Evolutionary conservation across 2,888 invertebrate genomes (phyloP).

Genomic region (Melanostoma mellinum): DNA sequence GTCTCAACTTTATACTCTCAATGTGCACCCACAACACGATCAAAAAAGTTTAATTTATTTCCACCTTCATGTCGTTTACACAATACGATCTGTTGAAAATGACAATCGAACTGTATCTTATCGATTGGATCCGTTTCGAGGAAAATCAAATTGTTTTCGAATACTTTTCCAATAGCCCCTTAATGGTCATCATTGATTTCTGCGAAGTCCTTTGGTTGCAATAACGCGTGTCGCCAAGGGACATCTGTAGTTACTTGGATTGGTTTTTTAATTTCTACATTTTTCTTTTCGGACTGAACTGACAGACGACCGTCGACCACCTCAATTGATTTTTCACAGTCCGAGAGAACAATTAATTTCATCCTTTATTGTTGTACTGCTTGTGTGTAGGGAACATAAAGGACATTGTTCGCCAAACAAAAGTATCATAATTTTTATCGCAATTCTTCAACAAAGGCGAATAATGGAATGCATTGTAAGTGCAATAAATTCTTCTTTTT

Average conservation of each 20-base stretch:
- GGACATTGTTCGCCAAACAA: constrained; percentile 62
- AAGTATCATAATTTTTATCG: constrained; percentile 71
- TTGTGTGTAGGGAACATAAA: constrained; percentile 30
- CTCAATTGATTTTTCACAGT: constrained; percentile 62
- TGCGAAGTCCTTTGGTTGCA: constrained; percentile 49
- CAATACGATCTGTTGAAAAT: neutral
- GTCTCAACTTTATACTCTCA: no score
- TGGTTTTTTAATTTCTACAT: neutral
- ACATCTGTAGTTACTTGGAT: constrained; percentile 26
- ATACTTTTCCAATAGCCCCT: constrained; percentile 59
- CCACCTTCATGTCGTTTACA: neutral
- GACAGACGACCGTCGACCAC: constrained; percentile 45
- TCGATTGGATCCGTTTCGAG: constrained; percentile 24
- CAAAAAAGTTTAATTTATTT: neutral
- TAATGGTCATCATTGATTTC: constrained; percentile 69
- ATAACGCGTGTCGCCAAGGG: constrained; percentile 63
- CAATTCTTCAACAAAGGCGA: constrained; percentile 59
- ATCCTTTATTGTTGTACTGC: constrained; percentile 44
- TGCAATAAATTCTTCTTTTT: constrained; percentile 53
- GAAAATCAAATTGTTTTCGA: constrained; percentile 34
- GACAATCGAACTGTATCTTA: constrained; percentile 20
- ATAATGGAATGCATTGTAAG: constrained; percentile 60
- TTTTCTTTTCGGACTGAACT: constrained; percentile 38
- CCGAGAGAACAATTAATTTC: constrained; percentile 63
- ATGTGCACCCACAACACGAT: no score